A percentile compares a stretch with the other conserved stretches of the same genome.
These are phyloP conservation scores for Platynereis dumerilii DNA, from an alignment of 2,888 invertebrate genomes.

Conservation along the genomic window DNA sequence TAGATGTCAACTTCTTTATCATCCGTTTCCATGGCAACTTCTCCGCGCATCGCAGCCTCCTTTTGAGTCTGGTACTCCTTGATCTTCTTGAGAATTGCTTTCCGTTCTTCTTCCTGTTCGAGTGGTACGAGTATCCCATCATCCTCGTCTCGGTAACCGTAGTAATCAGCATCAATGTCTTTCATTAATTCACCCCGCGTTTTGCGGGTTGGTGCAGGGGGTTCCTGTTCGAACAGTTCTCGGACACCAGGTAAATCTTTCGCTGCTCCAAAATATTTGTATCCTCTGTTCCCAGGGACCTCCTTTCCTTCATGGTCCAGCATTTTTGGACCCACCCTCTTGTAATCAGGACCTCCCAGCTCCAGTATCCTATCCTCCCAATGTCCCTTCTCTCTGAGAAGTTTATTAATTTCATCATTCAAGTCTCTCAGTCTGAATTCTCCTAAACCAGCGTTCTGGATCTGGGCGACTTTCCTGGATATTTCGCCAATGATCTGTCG, in stretches of 20 bases:
- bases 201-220: constrained; percentile 86
- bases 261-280: constrained; percentile 96
- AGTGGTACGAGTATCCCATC: constrained; percentile 91
- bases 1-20: constrained; percentile 74
- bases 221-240: constrained; percentile 89
- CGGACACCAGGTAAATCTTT: constrained; percentile 97
- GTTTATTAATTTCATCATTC: constrained; percentile 99
- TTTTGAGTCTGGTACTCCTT: constrained; percentile 75
- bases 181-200: constrained; percentile 97
- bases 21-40: constrained; percentile 27
- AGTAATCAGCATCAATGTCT: constrained; percentile 98
- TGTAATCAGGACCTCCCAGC: constrained; percentile 88
- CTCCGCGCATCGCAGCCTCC: constrained; percentile 58
- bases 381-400: constrained; percentile 92
- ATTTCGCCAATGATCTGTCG: constrained; percentile 96
- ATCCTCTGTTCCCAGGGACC: constrained; percentile 96
- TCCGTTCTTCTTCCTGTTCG: constrained; percentile 81
- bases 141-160: constrained; percentile 98
- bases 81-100: constrained; percentile 71
- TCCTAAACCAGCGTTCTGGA: constrained; percentile 98
- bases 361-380: constrained; percentile 98
- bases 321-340: constrained; percentile 83
- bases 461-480: constrained; percentile 97
- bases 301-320: constrained; percentile 72
- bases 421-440: constrained; percentile 97